phyloP scores from a whole-genome alignment of 2,113 vertebrate genomes.

The Callospermophilus lateralis region DNA sequence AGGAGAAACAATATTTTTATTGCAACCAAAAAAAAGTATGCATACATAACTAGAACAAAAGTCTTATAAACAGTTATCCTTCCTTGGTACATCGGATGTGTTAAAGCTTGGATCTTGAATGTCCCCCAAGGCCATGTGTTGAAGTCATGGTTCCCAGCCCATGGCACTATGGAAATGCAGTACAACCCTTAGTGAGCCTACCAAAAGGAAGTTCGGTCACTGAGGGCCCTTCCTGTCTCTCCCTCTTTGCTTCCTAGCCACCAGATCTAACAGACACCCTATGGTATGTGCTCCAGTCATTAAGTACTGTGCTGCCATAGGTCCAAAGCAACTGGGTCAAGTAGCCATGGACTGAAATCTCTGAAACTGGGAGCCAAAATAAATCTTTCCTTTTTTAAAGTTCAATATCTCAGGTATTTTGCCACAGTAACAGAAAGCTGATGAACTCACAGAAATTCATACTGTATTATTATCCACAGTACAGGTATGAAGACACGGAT shows the following conservation, averaged over 20 bases:
- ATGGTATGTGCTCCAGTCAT: not conserved
- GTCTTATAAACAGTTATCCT: not conserved
- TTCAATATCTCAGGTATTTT: not conserved
- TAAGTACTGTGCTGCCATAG: not conserved
- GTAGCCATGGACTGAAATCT: too few relatives aligned
- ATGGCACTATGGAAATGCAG: not conserved
- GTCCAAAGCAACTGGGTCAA: not conserved
- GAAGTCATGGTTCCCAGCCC: not conserved
- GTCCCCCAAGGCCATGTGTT: not conserved
- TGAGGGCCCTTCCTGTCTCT: not conserved
- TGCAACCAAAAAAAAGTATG: not conserved
- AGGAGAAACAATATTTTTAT: not conserved
- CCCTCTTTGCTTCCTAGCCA: not conserved
- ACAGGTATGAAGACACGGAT: too few relatives aligned
- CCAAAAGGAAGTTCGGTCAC: not conserved
- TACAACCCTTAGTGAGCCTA: not conserved
- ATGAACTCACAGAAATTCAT: not conserved
- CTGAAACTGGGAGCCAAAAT: too few relatives aligned
- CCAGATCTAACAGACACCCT: not conserved
- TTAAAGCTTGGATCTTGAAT: not conserved
- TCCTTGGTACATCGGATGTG: not conserved
- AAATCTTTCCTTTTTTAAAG: not conserved
- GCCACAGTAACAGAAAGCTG: not conserved
- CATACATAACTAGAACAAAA: not conserved
- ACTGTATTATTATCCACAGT: too few relatives aligned